phyloP scores from a whole-genome alignment of 1,140 invertebrate species.

The Drosophila ficusphila region DNA sequence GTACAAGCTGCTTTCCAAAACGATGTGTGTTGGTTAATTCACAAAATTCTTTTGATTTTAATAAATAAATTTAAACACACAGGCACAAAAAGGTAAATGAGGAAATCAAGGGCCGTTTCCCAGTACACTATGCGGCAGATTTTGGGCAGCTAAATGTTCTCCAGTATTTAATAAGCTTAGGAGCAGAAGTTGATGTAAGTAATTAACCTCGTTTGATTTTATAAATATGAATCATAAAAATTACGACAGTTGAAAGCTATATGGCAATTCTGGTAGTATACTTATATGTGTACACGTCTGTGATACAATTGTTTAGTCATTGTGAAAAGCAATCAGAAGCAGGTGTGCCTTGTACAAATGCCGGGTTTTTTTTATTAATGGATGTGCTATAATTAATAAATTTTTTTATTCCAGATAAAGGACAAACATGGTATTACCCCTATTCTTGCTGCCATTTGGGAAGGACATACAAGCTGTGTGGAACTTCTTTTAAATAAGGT shows the following conservation, averaged over 20 bases:
- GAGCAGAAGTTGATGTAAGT: conserved; percentile 96
- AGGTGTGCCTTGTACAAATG: neutral
- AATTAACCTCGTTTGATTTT: neutral
- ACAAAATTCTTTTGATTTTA: neutral
- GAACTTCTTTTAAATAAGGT: conserved; percentile 92
- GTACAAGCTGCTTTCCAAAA: conserved; percentile 92
- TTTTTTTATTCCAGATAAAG: conserved; percentile 70
- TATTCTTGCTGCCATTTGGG: conserved; percentile 96
- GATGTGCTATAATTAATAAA: neutral
- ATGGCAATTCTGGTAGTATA: neutral
- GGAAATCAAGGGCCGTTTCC: conserved; percentile 93
- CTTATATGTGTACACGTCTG: neutral
- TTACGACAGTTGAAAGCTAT: neutral
- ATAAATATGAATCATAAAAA: neutral
- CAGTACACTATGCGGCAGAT: conserved; percentile 96
- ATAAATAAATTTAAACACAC: conserved; percentile 17
- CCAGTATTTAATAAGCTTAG: conserved; percentile 93
- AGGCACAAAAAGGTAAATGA: conserved; percentile 91
- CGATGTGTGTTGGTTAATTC: conserved; percentile 86
- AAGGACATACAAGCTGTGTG: conserved; percentile 96
- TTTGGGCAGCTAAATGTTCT: conserved; percentile 97
- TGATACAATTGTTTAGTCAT: conserved; percentile 25
- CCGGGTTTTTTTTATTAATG: neutral
- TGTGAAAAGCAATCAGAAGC: neutral
- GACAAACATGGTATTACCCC: conserved; percentile 98